Evolutionary conservation across 1,140 invertebrate species (phyloP), one percentile per base, ranked within the genome.

Genomic region (Aphaenogaster floridana): DNA sequence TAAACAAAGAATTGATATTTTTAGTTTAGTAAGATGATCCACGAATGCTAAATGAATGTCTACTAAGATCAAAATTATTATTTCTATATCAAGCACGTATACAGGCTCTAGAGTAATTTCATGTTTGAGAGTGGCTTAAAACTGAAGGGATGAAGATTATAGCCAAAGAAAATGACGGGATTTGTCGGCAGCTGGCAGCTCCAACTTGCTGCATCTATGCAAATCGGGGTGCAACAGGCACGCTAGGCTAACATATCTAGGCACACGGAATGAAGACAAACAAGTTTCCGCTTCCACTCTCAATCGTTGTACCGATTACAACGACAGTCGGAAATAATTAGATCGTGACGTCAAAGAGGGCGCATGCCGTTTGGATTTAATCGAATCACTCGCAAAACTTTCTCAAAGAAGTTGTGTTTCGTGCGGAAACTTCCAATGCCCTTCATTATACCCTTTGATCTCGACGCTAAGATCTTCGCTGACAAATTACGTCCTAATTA

Each of bases 321-420:
- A 92, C 81, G 69, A 93, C 90, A 93, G 90, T 93, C 89, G 86
- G 91, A 92, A 94, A 94, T 94, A 95, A 95, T 95, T 94, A 93
- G 93, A 94, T 92, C 91, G 91, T 88, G 80, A 87, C 86, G 90
- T 91, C 91, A 90, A 87, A 93, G 88, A 84, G 89, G 86, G 86
- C 76, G 89, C 79, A 91, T 88, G 92, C 90, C 90, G 91, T 91
- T 92, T 85, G 89, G 92, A 93, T 93, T 92, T 91, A 92, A 92
- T 92, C 91, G 93, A 94, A 93, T 92, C 88, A 90, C 45, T 85
- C 68, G 87, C 68, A 34, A 63, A 87, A 89, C 54, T 90, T 89
- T 86, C 88, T 89, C 88, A 87, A 90, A 89, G 88, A 86, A 90
- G 77, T 89, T 81, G 84, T 86, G 86, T 87, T 80, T 91, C 87